Base-by-base conservation (phyloP, 2,888 invertebrate genomes). In the Nowickia ferox region DNA sequence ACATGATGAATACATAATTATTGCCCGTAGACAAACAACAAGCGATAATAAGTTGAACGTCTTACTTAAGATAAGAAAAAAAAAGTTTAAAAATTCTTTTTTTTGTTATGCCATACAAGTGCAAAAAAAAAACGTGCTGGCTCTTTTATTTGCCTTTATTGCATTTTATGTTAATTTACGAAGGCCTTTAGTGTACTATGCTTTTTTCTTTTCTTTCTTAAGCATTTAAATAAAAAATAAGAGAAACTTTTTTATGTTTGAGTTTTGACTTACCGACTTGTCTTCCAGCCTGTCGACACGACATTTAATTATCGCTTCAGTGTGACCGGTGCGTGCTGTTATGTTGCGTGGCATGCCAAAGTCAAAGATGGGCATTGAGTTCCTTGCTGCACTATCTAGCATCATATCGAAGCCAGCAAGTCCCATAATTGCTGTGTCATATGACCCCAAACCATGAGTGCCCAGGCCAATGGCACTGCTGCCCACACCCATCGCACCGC, bases 221-320 rank as follows among this genome's bases (percentile, higher is more conserved):
- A 30, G 30, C 30, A 30, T 30, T 30, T 30, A 30, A 30, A 30
- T 30, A 6, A 30, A 30, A 5, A 30, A 30, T 30, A 30, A 22
- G 55, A 5, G 9, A 17, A 46, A 3, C n/a, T 10, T 44, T 38
- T 11, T 10, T 66, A 57, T 17, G 8, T 17, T 44, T 61, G 38
- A 9, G 11, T 15, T 66, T 17, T 55, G 22, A 89, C 90, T 90
- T 92, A 97, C 97, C 94, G 96, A 96, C 94, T 97, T 97, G 93
- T 97, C 97, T 75, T 97, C 96, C 48, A 97, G 95, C 91, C 96
- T 96, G 93, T 97, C 96, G 87, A 97, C 97, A 91, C 97, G 95
- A 93, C 97, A 97, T 93, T 97, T 97, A 90, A 97, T 94, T 93
- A 97, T 96, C 71, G 97, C 97, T 85, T 91, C 91, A 87, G 97